Percentiles rank a stretch among this genome's conserved stretches.
Evolutionary conservation across 2,888 invertebrate species (phyloP).

Genomic region (Stomorhina lunata): DNA sequence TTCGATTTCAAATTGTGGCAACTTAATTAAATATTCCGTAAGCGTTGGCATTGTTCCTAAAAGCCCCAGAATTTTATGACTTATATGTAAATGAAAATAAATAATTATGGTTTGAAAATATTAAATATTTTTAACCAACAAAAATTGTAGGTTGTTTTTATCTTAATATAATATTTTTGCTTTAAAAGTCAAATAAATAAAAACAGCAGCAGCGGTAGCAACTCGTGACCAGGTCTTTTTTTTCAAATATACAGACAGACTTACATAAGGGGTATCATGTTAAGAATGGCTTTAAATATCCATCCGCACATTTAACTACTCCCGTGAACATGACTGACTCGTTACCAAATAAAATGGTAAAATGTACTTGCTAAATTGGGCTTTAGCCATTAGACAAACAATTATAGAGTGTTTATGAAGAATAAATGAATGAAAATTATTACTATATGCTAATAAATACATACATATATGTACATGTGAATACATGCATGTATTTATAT

Average conservation of each 20-base stretch:
- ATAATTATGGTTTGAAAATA: slow-evolving; percentile 61
- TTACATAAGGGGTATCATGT: not conserved
- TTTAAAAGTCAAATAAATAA: slow-evolving; percentile 52
- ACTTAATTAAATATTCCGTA: slow-evolving; percentile 61
- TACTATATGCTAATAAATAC: slow-evolving; percentile 47
- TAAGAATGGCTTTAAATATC: slow-evolving; percentile 25
- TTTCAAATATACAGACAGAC: not conserved
- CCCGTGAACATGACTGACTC: slow-evolving; percentile 21
- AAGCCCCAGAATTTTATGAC: slow-evolving; percentile 64
- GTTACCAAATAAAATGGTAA: slow-evolving; percentile 48
- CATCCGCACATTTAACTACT: slow-evolving; percentile 2
- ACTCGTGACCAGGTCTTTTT: slow-evolving; percentile 55
- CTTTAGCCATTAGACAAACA: slow-evolving; percentile 37
- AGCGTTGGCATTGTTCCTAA: slow-evolving; percentile 71
- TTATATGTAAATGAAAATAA: slow-evolving; percentile 57
- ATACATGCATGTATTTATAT: too few species aligned
- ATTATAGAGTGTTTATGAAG: slow-evolving; percentile 39
- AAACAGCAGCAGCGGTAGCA: slow-evolving; percentile 55
- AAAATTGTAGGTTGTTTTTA: slow-evolving; percentile 19
- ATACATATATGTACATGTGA: too few species aligned
- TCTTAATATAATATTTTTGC: not conserved
- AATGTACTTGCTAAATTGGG: slow-evolving; percentile 9
- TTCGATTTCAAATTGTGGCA: slow-evolving; percentile 20
- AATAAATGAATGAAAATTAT: slow-evolving; percentile 43
- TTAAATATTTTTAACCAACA: slow-evolving; percentile 10